phyloP scores from a whole-genome alignment of 2,797 vertebrate genomes.

The Rhinoraja longicauda region DNA sequence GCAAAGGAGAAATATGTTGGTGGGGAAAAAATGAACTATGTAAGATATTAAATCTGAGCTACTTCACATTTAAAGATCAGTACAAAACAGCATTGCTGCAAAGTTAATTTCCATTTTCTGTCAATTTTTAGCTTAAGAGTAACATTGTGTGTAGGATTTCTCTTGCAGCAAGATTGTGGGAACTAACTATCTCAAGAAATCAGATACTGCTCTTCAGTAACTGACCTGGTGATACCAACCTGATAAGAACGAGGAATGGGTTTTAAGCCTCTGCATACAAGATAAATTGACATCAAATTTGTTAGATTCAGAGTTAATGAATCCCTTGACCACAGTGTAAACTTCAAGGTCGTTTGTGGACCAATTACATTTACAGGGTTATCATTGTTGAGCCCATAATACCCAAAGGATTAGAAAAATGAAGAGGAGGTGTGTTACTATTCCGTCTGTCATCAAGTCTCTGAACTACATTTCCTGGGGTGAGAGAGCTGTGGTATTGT shows the following conservation, averaged over 20 bases:
- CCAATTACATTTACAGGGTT: background rate
- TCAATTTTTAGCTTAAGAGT: no score
- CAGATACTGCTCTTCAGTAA: background rate
- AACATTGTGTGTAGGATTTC: background rate
- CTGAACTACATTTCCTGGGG: background rate
- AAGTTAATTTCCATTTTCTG: background rate
- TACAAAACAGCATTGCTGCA: background rate
- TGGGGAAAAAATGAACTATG: no score
- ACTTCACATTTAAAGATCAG: background rate
- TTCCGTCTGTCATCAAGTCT: background rate
- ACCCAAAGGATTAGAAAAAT: background rate
- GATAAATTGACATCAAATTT: background rate
- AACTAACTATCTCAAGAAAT: background rate
- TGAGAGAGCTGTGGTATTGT: background rate
- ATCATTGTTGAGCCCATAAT: background rate
- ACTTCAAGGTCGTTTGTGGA: background rate
- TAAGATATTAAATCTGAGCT: background rate
- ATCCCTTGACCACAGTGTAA: background rate
- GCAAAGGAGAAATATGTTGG: no score
- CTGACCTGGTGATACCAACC: background rate
- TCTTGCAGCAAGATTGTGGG: background rate
- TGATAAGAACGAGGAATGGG: background rate
- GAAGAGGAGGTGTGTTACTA: background rate
- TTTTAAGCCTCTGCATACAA: background rate
- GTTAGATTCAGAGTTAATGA: background rate